Evolutionary conservation across 2,888 invertebrate species (phyloP).

Genomic region (Diarsia dahlii): DNA sequence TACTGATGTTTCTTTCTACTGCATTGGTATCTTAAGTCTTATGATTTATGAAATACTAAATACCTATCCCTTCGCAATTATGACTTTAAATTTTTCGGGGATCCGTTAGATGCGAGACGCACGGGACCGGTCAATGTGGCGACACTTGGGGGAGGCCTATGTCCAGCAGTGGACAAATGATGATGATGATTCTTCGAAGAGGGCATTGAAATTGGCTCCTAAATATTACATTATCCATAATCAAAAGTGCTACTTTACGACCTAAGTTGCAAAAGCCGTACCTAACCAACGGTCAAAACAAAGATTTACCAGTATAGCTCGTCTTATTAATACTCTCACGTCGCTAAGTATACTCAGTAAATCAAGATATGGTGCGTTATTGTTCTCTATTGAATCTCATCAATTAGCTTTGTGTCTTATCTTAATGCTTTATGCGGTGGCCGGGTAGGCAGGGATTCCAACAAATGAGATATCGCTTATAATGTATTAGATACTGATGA

Average conservation of each 20-base stretch:
- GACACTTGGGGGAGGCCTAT: no score
- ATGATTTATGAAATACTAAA: no score
- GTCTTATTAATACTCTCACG: conserved; percentile 20
- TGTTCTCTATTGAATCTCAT: conserved; percentile 60
- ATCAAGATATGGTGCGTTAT: conserved; percentile 57
- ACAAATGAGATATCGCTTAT: conserved; percentile 22
- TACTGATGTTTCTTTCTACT: no score
- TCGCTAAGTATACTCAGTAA: conserved; percentile 34
- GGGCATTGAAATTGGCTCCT: no score
- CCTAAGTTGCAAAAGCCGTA: background rate
- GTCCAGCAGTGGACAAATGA: no score
- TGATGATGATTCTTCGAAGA: no score
- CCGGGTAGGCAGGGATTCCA: conserved; percentile 1
- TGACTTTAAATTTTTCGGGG: no score
- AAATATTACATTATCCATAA: background rate
- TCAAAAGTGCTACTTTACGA: background rate
- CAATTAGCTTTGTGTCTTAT: conserved; percentile 54
- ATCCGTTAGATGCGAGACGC: no score
- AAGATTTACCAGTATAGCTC: background rate
- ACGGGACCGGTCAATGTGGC: no score
- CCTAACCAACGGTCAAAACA: background rate
- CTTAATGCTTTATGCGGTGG: conserved; percentile 38
- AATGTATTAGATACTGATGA: conserved; percentile 21
- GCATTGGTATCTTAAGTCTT: no score
- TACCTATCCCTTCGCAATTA: no score